These are phyloP conservation scores for Limosa lapponica DNA, from an alignment of 2,797 vertebrate genomes.

Conservation along the genomic window DNA sequence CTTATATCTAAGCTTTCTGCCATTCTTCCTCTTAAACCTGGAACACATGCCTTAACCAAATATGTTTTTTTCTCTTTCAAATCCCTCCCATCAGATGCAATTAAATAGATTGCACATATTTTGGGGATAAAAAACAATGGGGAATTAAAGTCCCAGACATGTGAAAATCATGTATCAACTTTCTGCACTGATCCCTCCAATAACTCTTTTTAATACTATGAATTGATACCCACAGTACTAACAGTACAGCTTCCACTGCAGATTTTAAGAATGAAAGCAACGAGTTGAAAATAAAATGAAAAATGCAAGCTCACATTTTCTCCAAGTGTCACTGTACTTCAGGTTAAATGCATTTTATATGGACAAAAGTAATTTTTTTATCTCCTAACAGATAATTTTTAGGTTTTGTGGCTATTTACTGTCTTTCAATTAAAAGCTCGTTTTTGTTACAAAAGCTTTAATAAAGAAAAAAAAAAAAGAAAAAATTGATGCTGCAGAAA, in stretches of 20 bases:
- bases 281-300: not conserved
- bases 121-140: not conserved
- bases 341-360: not conserved
- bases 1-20: slow-evolving; percentile 1
- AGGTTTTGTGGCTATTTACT: not conserved
- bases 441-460: not conserved
- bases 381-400: not conserved
- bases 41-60: not conserved
- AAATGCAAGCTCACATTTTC: not conserved
- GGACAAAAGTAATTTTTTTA: not conserved
- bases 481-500: not conserved
- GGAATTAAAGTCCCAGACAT: not conserved
- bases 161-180: not conserved
- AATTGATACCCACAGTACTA: not conserved
- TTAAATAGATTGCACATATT: not conserved
- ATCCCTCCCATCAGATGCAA: not conserved
- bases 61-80: not conserved
- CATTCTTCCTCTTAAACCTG: slow-evolving; percentile 2
- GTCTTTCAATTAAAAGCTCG: not conserved
- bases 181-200: not conserved
- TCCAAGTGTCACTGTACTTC: not conserved
- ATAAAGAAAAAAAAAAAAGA: not conserved
- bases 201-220: not conserved
- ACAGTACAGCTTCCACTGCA: accelerated
- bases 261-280: not conserved